Evolutionary conservation across 2,797 vertebrate species (phyloP).

Genomic region (Rhinella marina): DNA sequence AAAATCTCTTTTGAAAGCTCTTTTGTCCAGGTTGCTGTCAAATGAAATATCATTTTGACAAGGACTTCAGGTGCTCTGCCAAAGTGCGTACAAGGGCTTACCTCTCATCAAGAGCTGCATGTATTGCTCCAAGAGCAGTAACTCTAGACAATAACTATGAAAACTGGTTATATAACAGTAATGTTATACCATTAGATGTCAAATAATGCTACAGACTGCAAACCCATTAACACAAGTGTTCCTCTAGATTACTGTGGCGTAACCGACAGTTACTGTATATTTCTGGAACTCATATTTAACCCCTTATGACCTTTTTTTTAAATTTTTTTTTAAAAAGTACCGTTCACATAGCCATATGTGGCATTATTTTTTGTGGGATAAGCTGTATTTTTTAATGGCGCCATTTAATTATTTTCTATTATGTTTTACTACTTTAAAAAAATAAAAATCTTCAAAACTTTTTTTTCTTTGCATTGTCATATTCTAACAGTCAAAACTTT

Average conservation of each 20-base stretch:
- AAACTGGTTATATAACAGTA: constrained; percentile 27
- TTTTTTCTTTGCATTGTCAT: no score
- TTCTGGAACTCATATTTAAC: neutral
- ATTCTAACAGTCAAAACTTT: no score
- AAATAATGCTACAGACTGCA: neutral
- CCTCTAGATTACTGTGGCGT: neutral
- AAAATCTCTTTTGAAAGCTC: constrained; percentile 61
- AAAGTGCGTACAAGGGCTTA: constrained; percentile 43
- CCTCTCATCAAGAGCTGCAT: constrained; percentile 26
- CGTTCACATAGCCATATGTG: no score
- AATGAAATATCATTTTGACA: constrained; percentile 62
- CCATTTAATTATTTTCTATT: no score
- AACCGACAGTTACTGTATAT: neutral
- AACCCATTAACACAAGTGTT: neutral
- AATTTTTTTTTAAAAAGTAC: no score
- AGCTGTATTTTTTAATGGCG: no score
- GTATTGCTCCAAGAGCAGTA: constrained; percentile 25
- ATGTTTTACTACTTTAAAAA: no score
- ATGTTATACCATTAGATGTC: neutral
- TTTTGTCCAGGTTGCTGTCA: constrained; percentile 57
- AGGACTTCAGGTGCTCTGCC: constrained; percentile 52
- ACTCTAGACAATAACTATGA: constrained; percentile 32
- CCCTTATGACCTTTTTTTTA: no score
- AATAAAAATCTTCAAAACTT: no score
- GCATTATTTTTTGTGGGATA: no score